Conservation (phyloP, 2,797 vertebrate genomes). For the Phataginus tricuspis region DNA sequence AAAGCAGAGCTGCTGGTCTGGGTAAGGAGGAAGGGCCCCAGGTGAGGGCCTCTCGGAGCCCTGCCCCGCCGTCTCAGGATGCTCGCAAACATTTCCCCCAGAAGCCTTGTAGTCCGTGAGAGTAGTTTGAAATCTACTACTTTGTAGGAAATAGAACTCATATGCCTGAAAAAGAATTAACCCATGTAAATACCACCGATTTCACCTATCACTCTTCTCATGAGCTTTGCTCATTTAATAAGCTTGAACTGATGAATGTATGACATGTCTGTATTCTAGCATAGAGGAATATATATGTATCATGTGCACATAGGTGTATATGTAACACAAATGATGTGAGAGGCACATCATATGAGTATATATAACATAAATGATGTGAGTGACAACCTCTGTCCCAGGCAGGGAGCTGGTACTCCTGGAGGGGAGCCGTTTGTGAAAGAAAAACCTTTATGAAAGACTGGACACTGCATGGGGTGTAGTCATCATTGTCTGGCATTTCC, state of each 20-base stretch:
- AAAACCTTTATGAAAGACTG: not conserved
- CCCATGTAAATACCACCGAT: not conserved
- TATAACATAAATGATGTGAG: not conserved
- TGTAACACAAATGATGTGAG: too few relatives aligned
- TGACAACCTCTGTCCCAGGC: not conserved
- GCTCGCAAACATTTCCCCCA: not conserved
- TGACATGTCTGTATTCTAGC: not conserved
- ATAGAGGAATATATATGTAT: not conserved
- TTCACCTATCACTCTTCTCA: not conserved
- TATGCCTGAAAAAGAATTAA: not conserved
- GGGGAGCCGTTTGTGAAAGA: not conserved
- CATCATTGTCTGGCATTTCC: not conserved
- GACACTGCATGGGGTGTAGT: not conserved
- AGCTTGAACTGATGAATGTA: not conserved
- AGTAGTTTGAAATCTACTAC: not conserved
- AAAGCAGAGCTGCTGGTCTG: not conserved
- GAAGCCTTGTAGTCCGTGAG: not conserved
- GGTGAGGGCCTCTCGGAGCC: not conserved
- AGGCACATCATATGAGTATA: not conserved
- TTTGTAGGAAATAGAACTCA: not conserved
- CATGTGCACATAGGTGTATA: too few relatives aligned
- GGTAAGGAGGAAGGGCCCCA: not conserved
- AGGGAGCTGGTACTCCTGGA: not conserved
- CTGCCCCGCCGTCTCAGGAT: not conserved
- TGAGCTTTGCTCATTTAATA: not conserved